Base-by-base conservation (phyloP, 2,888 invertebrate species). In the Heliconius ethilla region DNA sequence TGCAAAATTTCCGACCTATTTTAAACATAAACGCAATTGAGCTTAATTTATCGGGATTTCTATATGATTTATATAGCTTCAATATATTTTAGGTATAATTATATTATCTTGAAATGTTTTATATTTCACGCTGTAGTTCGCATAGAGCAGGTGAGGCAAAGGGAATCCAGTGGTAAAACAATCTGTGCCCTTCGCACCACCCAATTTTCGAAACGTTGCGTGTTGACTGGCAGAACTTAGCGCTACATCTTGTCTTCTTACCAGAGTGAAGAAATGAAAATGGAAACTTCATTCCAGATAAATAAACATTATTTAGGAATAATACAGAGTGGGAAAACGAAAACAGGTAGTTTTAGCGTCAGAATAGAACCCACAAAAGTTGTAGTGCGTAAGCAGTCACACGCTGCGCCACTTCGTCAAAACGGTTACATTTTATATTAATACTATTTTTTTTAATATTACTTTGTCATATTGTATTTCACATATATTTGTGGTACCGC, bases 1-100 rank as follows among this genome's bases (percentile, higher is more conserved):
- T 74, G 74, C 74, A 45, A 74, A 63, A 63, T 74, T 74, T 65
- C 74, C 27, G n/a, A 63, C 45, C 74, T 74, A 65, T 65, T 74
- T 74, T 63, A 74, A 74, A 65, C 45, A 33, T 74, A 65, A 74
- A 74, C 40, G 63, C 63, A 65, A 74, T 45, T 74, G 45, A n/a
- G 72, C 9, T 25, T 6, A 9, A 45, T 45, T 72, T 59, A 59
- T 59, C 72, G 59, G 33, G 59, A 59, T 72, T 72, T 33, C 33
- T 33, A 72, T 59, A 69, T 69, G 40, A 69, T 69, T 69, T 69
- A 40, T 45, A 25, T 45, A 25, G 18, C 25, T 25, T 45, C 25
- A 40, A 69, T 69, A 69, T 69, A 67, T 27, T 69, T 40, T 25
- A 69, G 25, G 13, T 13, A 40, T 45, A 18, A 40, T 40, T 25